phyloP scores from a whole-genome alignment of 30 jellyfish, hydroid and myxozoan species.

The Pelagia noctiluca region DNA sequence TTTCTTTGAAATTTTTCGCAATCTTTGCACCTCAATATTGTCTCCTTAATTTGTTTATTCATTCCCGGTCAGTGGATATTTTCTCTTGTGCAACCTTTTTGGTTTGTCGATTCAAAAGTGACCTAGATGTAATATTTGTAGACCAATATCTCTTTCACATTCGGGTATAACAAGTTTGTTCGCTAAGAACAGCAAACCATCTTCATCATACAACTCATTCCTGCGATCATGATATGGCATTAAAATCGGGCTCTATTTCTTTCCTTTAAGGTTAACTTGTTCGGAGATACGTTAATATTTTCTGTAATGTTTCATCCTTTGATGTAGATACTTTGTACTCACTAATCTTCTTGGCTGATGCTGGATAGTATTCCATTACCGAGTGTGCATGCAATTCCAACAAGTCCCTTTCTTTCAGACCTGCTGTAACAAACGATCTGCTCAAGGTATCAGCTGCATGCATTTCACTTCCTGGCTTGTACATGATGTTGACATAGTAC shows the following conservation, averaged over 20 bases:
- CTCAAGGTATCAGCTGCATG: constrained; percentile 22
- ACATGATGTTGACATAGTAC: not conserved
- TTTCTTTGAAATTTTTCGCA: not conserved
- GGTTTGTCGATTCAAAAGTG: constrained; percentile 9
- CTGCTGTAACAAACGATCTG: constrained; percentile 5
- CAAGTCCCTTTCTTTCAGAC: not conserved
- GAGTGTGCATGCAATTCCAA: constrained; percentile 7
- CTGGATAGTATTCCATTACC: constrained; percentile 6
- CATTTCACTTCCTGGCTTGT: constrained; percentile 33
- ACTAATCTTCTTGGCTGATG: not conserved
- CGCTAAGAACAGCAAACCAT: not conserved
- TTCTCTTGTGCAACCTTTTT: constrained; percentile 7
- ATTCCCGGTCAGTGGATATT: not conserved
- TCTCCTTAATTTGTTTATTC: constrained; percentile 1
- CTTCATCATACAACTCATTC: not conserved
- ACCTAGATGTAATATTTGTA: constrained; percentile 17
- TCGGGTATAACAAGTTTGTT: not conserved
- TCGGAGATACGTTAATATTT: no score
- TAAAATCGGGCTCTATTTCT: not conserved
- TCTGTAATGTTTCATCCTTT: no score
- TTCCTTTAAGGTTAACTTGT: no score
- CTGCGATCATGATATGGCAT: constrained; percentile 4
- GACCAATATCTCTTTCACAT: not conserved
- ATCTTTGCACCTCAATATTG: not conserved
- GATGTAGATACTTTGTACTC: no score